A percentile compares a stretch with the other conserved stretches of the same genome.
Evolutionary conservation across 2,888 invertebrate species (phyloP).

Genomic region (Synergus itoensis): DNA sequence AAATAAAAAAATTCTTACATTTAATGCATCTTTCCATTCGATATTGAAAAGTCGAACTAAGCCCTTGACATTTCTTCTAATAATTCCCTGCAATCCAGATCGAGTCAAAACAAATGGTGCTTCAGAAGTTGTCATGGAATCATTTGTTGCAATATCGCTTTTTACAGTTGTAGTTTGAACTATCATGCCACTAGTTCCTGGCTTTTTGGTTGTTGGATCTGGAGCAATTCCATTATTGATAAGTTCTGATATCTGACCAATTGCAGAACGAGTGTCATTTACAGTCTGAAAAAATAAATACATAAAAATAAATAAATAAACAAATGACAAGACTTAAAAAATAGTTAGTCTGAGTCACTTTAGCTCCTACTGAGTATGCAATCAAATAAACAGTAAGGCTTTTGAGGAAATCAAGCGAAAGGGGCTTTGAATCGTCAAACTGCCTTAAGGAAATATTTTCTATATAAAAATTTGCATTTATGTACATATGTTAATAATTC

Average conservation of each 20-base stretch:
- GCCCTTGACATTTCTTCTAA: conserved; percentile 79
- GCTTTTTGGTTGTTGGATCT: conserved; percentile 63
- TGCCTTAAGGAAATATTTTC: not conserved
- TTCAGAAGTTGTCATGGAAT: conserved; percentile 70
- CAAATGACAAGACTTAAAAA: not conserved
- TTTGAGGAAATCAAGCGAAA: not conserved
- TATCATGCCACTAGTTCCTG: conserved; percentile 46
- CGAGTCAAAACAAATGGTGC: conserved; percentile 77
- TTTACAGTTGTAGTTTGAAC: conserved; percentile 41
- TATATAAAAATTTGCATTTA: too few species aligned
- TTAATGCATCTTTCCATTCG: conserved; percentile 79
- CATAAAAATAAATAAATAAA: not conserved
- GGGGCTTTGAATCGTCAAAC: not conserved
- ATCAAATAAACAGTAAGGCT: not conserved
- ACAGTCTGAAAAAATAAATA: conserved; percentile 76
- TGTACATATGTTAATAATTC: too few species aligned
- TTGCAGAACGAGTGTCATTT: conserved; percentile 78
- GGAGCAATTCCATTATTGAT: conserved; percentile 75
- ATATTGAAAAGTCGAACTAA: conserved; percentile 79
- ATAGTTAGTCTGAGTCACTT: not conserved
- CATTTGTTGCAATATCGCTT: conserved; percentile 62
- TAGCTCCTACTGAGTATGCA: not conserved
- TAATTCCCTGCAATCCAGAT: conserved; percentile 74
- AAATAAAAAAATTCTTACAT: conserved; percentile 70
- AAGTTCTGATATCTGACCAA: conserved; percentile 76